These are phyloP conservation scores for Troides aeacus DNA, from an alignment of 2,888 invertebrate species.

Conservation along the genomic window DNA sequence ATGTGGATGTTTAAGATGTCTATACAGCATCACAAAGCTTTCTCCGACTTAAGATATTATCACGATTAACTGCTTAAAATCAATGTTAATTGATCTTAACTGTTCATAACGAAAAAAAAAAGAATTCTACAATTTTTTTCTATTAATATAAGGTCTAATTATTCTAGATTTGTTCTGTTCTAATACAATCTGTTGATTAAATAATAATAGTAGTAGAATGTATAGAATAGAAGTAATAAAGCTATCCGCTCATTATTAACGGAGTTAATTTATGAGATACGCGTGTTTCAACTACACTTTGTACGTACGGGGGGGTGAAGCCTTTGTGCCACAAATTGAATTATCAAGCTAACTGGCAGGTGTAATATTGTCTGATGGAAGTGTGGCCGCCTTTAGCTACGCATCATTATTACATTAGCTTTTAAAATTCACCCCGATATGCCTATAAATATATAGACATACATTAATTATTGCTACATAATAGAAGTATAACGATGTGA, in stretches of 20 bases:
- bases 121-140: too few relatives aligned
- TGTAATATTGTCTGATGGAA: slow-evolving; percentile 22
- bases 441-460: neutral
- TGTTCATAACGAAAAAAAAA: too few relatives aligned
- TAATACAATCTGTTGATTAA: too few relatives aligned
- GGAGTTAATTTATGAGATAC: slow-evolving; percentile 21
- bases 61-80: too few relatives aligned
- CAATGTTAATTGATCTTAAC: too few relatives aligned
- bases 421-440: neutral
- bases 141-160: too few relatives aligned
- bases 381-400: slow-evolving; percentile 11
- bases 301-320: slow-evolving; percentile 1
- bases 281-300: slow-evolving; percentile 17
- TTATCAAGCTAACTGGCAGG: slow-evolving; percentile 21
- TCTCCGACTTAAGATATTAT: too few relatives aligned
- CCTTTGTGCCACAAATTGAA: slow-evolving; percentile 28
- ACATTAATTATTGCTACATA: neutral
- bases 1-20: too few relatives aligned
- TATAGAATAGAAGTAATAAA: slow-evolving; percentile 12
- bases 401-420: slow-evolving; percentile 7
- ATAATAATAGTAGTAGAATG: neutral
- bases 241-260: slow-evolving; percentile 14
- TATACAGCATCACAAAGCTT: too few relatives aligned
- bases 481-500: too few relatives aligned
- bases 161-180: too few relatives aligned